Evolutionary conservation across 2,888 invertebrate genomes (phyloP).

Genomic region (Amphimallon solstitiale): DNA sequence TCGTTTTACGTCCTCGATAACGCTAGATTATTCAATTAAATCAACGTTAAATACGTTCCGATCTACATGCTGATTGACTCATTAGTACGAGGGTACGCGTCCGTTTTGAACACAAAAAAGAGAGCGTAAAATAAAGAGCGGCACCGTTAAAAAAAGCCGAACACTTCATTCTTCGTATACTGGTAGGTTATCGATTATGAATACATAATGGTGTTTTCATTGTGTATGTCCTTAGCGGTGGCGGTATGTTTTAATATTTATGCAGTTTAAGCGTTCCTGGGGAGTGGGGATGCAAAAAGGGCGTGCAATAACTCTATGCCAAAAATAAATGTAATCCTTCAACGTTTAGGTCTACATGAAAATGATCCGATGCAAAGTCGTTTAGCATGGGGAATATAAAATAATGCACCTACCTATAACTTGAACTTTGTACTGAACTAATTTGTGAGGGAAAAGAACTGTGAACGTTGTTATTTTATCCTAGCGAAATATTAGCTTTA

Average conservation of each 20-base stretch:
- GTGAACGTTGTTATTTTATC: too few relatives aligned
- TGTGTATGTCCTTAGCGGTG: neutral
- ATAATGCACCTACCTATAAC: too few relatives aligned
- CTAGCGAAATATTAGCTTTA: too few relatives aligned
- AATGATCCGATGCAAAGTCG: too few relatives aligned
- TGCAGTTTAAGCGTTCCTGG: neutral
- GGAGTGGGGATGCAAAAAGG: neutral
- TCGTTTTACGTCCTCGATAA: neutral
- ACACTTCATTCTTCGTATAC: neutral
- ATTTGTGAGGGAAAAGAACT: too few relatives aligned
- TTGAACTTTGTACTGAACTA: too few relatives aligned
- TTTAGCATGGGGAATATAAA: too few relatives aligned
- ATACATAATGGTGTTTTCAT: conserved; percentile 26
- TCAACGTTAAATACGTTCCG: conserved; percentile 2
- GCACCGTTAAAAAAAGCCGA: neutral
- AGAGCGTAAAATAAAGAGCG: too few relatives aligned
- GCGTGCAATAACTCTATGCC: too few relatives aligned
- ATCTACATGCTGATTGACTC: conserved; percentile 26
- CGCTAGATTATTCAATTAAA: conserved; percentile 10
- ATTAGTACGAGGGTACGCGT: conserved; percentile 3
- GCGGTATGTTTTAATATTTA: neutral
- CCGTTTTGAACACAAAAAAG: conserved; percentile 3
- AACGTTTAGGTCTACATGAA: too few relatives aligned
- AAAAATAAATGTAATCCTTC: too few relatives aligned
- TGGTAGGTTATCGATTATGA: conserved; percentile 22